Conservation (phyloP, 92 coral and sea anemone species). For the Epizoanthus fatuus region DNA sequence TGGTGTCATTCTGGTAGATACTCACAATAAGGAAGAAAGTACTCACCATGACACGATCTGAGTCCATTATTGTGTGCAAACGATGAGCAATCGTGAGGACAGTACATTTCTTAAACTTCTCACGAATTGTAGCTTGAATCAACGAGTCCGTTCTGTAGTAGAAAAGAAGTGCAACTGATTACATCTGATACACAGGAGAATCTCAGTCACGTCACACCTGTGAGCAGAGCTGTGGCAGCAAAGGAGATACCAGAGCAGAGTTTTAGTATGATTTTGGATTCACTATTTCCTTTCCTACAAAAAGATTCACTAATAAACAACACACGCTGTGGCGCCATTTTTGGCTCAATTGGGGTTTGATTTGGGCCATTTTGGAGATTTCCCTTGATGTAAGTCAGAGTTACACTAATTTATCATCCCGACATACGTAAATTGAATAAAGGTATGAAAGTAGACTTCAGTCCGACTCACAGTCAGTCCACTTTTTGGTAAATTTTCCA, state of each 20-base stretch:
- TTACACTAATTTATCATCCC: too few species aligned
- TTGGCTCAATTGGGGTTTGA: too few species aligned
- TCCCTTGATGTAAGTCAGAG: too few species aligned
- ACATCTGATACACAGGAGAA: neutral
- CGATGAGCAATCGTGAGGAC: conserved; percentile 92
- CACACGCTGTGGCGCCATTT: too few species aligned
- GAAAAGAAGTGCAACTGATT: neutral
- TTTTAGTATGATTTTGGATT: too few species aligned
- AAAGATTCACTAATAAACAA: too few species aligned
- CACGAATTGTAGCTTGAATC: conserved; percentile 85
- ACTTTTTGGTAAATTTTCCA: too few species aligned
- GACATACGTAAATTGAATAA: too few species aligned
- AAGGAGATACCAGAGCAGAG: neutral
- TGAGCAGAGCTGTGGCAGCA: neutral
- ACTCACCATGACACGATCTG: conserved; percentile 86
- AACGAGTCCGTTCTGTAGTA: conserved; percentile 75
- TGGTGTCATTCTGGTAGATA: neutral
- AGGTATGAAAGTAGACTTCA: too few species aligned
- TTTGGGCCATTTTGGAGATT: too few species aligned
- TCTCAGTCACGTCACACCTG: neutral
- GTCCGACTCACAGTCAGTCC: too few species aligned
- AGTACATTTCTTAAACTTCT: conserved; percentile 84
- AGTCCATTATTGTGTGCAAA: conserved; percentile 90
- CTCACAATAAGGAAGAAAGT: neutral
- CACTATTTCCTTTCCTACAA: too few species aligned